Conservation (phyloP, 2,113 vertebrate genomes). For the Paedocypris sp. region DNA sequence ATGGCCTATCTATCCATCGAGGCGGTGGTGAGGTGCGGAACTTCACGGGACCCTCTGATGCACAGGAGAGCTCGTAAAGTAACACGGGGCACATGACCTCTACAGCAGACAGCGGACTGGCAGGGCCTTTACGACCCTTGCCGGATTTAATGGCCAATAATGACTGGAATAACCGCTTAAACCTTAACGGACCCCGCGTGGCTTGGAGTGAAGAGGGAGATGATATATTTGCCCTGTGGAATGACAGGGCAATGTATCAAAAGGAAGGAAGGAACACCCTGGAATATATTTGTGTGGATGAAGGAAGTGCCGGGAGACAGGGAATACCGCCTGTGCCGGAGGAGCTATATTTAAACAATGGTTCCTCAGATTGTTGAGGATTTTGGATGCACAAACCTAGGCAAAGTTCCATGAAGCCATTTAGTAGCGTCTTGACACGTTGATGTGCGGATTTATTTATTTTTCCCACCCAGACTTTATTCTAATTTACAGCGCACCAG, state of each 20-base stretch:
- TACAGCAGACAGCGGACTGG: constrained; percentile 65
- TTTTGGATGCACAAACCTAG: constrained; percentile 6
- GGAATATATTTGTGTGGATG: constrained; percentile 47
- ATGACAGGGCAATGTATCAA: constrained; percentile 63
- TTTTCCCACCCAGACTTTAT: constrained; percentile 42
- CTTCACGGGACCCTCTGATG: constrained; percentile 35
- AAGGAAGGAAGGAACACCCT: constrained; percentile 43
- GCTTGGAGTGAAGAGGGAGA: constrained; percentile 33
- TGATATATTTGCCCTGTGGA: constrained; percentile 56
- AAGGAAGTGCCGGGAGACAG: neutral
- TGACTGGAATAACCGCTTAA: constrained; percentile 67
- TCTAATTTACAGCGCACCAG: constrained; percentile 57
- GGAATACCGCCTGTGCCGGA: neutral
- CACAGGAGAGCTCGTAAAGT: constrained; percentile 78
- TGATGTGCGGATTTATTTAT: constrained; percentile 39
- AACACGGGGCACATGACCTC: constrained; percentile 73
- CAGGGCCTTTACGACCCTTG: constrained; percentile 70
- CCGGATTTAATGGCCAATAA: constrained; percentile 76
- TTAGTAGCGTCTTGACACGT: constrained; percentile 30
- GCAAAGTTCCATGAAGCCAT: constrained; percentile 41
- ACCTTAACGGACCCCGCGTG: constrained; percentile 55
- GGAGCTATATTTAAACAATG: neutral
- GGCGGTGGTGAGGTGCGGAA: constrained; percentile 22
- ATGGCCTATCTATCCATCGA: constrained; percentile 60
- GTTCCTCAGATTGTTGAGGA: neutral